These are phyloP conservation scores for Procambarus clarkii DNA, from an alignment of 1,140 invertebrate species.

Conservation along the genomic window DNA sequence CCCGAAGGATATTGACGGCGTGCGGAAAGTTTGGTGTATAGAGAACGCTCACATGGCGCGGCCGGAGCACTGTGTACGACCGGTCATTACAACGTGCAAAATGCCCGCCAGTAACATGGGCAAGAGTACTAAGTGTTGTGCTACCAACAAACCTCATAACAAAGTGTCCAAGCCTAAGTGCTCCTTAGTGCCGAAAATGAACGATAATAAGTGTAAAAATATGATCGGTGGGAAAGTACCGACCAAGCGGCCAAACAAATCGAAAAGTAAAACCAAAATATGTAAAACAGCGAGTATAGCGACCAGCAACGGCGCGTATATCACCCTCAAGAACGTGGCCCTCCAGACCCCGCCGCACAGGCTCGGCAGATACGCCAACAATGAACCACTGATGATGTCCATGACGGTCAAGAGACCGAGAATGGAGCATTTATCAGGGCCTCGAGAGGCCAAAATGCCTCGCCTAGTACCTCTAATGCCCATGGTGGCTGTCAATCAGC, in stretches of 20 bases:
- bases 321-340: constrained; percentile 70
- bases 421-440: constrained; percentile 47
- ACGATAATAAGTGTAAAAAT: constrained; percentile 41
- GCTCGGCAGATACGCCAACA: constrained; percentile 55
- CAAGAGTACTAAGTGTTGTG: constrained; percentile 23
- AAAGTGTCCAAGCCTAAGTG: constrained; percentile 48
- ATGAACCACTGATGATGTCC: constrained; percentile 71
- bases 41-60: constrained; percentile 71
- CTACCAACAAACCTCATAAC: constrained; percentile 3
- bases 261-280: constrained; percentile 65
- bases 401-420: constrained; percentile 71
- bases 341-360: constrained; percentile 67
- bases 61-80: constrained; percentile 68
- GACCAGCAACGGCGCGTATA: constrained; percentile 71
- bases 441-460: constrained; percentile 61
- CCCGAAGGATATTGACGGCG: constrained; percentile 67
- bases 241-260: constrained; percentile 65
- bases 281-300: constrained; percentile 71
- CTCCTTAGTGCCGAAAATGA: constrained; percentile 27
- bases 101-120: constrained; percentile 14
- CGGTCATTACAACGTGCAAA: constrained; percentile 49
- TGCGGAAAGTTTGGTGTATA: constrained; percentile 70
- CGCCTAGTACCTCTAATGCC: constrained; percentile 57
- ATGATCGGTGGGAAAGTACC: constrained; percentile 28
- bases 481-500: constrained; percentile 40